Conservation (phyloP, 2,888 invertebrate genomes). For the Cantharis rustica region DNA sequence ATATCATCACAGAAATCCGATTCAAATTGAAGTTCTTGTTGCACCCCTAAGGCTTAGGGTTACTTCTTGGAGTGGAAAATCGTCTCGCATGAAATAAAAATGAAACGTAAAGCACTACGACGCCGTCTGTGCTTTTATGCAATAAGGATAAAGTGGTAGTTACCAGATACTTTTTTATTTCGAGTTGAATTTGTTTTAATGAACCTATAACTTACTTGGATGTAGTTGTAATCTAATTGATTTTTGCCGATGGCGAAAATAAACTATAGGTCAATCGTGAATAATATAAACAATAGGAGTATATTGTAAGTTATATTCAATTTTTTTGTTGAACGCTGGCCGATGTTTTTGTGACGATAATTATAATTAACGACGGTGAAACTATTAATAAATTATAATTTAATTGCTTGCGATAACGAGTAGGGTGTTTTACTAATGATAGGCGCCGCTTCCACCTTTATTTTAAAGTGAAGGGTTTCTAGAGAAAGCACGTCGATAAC, state of each 20-base stretch:
- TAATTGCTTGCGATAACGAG: slow-evolving; percentile 30
- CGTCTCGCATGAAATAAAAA: slow-evolving; percentile 26
- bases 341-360: neutral
- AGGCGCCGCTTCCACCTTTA: slow-evolving; percentile 24
- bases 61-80: slow-evolving; percentile 17
- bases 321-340: neutral
- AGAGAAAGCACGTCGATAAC: slow-evolving; percentile 23
- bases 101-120: slow-evolving; percentile 24
- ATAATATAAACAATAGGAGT: neutral
- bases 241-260: neutral
- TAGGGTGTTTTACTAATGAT: slow-evolving; percentile 20
- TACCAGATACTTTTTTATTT: slow-evolving; percentile 22
- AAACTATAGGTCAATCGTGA: neutral
- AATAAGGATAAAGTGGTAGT: slow-evolving; percentile 27
- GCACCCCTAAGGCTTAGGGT: slow-evolving; percentile 21
- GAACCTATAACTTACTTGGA: slow-evolving; percentile 11
- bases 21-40: slow-evolving; percentile 12
- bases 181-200: slow-evolving; percentile 26
- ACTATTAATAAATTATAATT: slow-evolving; percentile 26
- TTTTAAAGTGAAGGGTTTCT: slow-evolving; percentile 21
- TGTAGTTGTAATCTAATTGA: neutral
- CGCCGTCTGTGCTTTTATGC: slow-evolving; percentile 23
- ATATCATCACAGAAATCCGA: slow-evolving; percentile 15
- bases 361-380: slow-evolving; percentile 18
- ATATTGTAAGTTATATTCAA: neutral